A percentile compares a stretch with the other conserved stretches of the same genome.
Conservation (phyloP, 1,140 invertebrate genomes). For the Drosophila tropicalis region DNA sequence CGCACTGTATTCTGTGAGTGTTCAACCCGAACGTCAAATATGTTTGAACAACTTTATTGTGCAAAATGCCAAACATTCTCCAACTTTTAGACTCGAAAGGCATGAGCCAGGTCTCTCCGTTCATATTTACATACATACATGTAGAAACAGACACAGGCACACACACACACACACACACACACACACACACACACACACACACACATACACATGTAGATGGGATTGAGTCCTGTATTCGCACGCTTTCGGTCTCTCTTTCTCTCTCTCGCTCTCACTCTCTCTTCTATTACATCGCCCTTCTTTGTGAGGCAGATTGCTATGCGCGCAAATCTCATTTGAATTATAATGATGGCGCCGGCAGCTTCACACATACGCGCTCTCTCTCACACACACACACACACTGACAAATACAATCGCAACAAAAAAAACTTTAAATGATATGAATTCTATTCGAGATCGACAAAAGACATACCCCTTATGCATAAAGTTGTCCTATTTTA, state of each 20-base stretch:
- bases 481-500: not conserved
- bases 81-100: slow-evolving; percentile 67
- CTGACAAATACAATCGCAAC: not conserved
- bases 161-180: not conserved
- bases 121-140: slow-evolving; percentile 12
- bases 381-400: slow-evolving; percentile 24
- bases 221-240: not conserved
- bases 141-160: not conserved
- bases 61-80: slow-evolving; percentile 80
- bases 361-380: slow-evolving; percentile 40
- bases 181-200: not conserved
- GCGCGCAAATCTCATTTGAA: slow-evolving; percentile 79
- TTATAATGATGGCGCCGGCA: slow-evolving; percentile 77
- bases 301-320: slow-evolving; percentile 54
- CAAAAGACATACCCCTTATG: not conserved
- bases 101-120: slow-evolving; percentile 12
- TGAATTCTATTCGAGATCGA: not conserved
- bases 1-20: slow-evolving; percentile 30
- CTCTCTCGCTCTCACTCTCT: not conserved
- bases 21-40: slow-evolving; percentile 66
- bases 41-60: slow-evolving; percentile 81
- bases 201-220: not conserved
- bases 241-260: slow-evolving; percentile 5
- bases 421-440: slow-evolving; percentile 3
- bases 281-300: not conserved